phyloP scores from a whole-genome alignment of 2,797 vertebrate genomes.

The Thunnus albacares region DNA sequence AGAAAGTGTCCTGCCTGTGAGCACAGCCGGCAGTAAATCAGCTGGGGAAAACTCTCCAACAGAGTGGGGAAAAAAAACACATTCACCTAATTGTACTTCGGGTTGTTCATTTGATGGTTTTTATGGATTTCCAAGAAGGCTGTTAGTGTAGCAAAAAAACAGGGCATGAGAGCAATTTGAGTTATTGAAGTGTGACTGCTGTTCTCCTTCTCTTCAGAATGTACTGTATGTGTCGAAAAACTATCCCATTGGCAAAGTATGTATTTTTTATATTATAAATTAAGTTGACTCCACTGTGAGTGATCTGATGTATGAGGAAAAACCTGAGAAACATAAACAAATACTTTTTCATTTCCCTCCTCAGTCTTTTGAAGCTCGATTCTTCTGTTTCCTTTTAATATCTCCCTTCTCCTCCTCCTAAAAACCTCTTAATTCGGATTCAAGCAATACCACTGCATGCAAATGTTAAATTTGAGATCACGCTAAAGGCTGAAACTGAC shows the following conservation, averaged over 20 bases:
- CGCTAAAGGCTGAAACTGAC: conserved; percentile 38
- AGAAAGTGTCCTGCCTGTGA: conserved; percentile 37
- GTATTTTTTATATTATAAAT: background rate
- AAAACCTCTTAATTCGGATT: conserved; percentile 14
- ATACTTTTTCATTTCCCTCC: background rate
- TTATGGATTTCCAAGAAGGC: conserved; percentile 35
- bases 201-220: background rate
- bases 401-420: background rate
- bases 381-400: background rate
- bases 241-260: background rate
- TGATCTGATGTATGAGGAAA: background rate
- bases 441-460: conserved; percentile 11
- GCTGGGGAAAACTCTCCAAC: conserved; percentile 29
- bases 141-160: background rate
- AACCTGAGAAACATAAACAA: background rate
- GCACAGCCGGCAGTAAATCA: conserved; percentile 44
- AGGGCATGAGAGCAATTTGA: background rate
- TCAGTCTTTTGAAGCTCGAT: background rate
- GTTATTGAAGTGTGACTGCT: background rate
- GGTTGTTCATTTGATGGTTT: conserved; percentile 40
- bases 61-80: conserved; percentile 20
- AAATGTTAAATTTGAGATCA: conserved; percentile 32
- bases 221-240: background rate
- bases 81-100: conserved; percentile 29
- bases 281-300: background rate